phyloP scores from a whole-genome alignment of 2,797 vertebrate genomes.

The Labeo calbasu region DNA sequence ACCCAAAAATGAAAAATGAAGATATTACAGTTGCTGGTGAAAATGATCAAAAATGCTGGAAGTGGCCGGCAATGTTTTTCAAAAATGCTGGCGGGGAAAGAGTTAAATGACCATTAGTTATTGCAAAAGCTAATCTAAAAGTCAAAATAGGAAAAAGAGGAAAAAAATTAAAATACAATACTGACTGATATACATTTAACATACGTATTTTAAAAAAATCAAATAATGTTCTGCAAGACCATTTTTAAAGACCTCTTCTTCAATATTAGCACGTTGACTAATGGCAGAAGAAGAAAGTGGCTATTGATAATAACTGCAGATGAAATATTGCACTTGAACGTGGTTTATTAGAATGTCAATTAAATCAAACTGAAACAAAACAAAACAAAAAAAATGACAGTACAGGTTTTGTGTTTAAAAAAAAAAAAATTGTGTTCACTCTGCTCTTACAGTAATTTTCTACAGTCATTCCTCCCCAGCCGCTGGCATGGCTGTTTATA shows the following conservation, averaged over 20 bases:
- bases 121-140: neutral
- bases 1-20: neutral
- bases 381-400: neutral
- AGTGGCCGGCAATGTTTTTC: no score
- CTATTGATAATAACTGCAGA: neutral
- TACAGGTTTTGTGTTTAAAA: neutral
- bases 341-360: neutral
- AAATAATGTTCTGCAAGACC: neutral
- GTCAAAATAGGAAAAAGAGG: neutral
- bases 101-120: neutral
- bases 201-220: neutral
- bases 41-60: no score
- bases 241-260: no score
- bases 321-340: neutral
- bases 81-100: no score
- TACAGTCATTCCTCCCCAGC: conserved; percentile 13
- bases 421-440: neutral
- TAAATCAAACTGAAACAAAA: neutral
- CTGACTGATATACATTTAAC: neutral
- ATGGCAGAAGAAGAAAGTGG: neutral
- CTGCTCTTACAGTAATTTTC: conserved; percentile 5
- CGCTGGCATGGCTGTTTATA: conserved; percentile 50
- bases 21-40: no score
- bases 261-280: neutral
- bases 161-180: neutral